These are phyloP conservation scores for Apostichopus leukothele DNA, from an alignment of 53 echinoderm and acorn worm species.

Conservation along the genomic window DNA sequence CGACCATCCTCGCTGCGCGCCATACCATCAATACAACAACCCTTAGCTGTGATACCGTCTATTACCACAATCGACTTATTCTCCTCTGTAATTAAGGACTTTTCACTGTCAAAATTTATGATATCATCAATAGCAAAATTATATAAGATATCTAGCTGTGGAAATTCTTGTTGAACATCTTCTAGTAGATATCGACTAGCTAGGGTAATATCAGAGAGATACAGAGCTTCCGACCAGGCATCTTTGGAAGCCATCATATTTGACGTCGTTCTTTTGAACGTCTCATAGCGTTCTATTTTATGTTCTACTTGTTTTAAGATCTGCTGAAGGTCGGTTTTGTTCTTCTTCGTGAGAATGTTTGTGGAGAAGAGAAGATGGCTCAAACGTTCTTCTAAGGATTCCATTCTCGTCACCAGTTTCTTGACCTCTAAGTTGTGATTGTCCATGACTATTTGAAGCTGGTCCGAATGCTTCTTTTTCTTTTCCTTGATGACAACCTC, in stretches of 20 bases:
- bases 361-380: too few species aligned
- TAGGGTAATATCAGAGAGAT: not conserved
- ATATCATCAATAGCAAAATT: not conserved
- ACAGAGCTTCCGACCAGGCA: not conserved
- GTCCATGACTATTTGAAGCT: too few species aligned
- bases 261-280: not conserved
- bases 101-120: not conserved
- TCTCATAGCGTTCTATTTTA: not conserved
- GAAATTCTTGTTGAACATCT: not conserved
- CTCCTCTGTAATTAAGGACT: not conserved
- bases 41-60: not conserved
- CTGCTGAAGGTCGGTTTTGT: not conserved
- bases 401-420: not conserved
- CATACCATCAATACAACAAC: not conserved
- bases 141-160: not conserved
- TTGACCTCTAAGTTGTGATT: too few species aligned
- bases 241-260: not conserved
- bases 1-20: not conserved
- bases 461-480: not conserved
- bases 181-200: not conserved
- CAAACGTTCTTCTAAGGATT: not conserved
- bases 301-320: not conserved
- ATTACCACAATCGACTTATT: not conserved
- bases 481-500: too few species aligned
- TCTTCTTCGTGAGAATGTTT: not conserved